Conservation (phyloP, 2,113 vertebrate genomes). For the Rhodinocichla rosea region DNA sequence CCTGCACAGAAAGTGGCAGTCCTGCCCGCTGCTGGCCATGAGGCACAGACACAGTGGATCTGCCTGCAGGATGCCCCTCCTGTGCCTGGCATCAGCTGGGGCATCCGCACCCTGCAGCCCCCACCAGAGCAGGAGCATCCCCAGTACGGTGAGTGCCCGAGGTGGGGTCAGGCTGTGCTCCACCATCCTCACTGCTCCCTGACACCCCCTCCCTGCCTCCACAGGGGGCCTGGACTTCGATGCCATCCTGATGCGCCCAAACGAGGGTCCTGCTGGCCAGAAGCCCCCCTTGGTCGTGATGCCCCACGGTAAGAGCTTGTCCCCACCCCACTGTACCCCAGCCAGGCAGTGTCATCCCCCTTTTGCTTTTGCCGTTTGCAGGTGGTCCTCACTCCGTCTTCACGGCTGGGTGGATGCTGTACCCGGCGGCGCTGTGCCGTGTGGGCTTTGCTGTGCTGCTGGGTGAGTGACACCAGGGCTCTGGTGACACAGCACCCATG, state of each 20-base stretch:
- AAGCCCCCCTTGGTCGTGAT: conserved; percentile 85
- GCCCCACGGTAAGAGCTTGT: conserved; percentile 85
- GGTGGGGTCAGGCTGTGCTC: neutral
- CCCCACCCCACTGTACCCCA: fast-evolving
- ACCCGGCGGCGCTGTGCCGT: conserved; percentile 79
- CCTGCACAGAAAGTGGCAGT: conserved; percentile 84
- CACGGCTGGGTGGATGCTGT: conserved; percentile 86
- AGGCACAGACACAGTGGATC: conserved; percentile 81
- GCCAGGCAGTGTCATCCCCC: neutral
- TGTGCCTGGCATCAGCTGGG: conserved; percentile 82
- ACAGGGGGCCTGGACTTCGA: conserved; percentile 89
- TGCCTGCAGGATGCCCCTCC: conserved; percentile 81
- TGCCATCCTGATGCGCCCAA: conserved; percentile 86
- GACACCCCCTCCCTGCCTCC: neutral
- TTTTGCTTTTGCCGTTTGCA: conserved; percentile 25
- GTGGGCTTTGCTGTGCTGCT: conserved; percentile 87
- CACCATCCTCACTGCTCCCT: fast-evolving
- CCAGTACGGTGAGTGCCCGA: conserved; percentile 80
- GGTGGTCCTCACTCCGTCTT: conserved; percentile 90
- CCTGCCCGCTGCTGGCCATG: conserved; percentile 71
- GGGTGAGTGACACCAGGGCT: conserved; percentile 69
- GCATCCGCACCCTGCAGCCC: conserved; percentile 80
- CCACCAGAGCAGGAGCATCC: conserved; percentile 84
- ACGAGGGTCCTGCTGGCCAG: conserved; percentile 54
- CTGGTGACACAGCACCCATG: fast-evolving